Base-by-base conservation (phyloP, 2,797 vertebrate genomes). In the Myiotriccus ornatus region DNA sequence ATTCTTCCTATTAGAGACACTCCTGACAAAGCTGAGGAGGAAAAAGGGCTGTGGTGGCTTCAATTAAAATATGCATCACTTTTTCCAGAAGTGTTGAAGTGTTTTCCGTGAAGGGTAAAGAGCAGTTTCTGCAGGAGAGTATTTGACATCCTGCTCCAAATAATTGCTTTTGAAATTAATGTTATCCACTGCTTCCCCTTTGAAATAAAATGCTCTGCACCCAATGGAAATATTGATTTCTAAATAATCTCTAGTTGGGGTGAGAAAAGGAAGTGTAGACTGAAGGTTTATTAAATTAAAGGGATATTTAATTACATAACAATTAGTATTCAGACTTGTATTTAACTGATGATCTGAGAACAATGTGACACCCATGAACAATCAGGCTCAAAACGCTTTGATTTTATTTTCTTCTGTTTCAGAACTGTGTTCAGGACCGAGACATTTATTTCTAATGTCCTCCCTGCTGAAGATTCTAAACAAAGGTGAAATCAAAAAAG, bases 1-100 rank as follows among this genome's bases (percentile, higher is more conserved):
- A 76, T 67, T 12, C 87, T 94, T 92, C 95, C 94, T 93, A 93
- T 94, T 90, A 84, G 89, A 93, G 87, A 65, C 34, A 46, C 46
- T 64, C 56, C 63, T 34, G 82, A 91, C 71, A 83, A 84, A 92
- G 37, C n/a, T 9, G 44, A 92, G 44, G n/a, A 53, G 81, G 34
- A 22, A 76, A 74, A 88, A 76, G 23, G 7, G 2, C 43, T 19
- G 6, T 12, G 25, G 44, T 68, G 79, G 47, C 88, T 89, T 80
- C 50, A 67, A 34, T 46, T 63, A 81, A 84, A 89, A 76, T 28
- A 22, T 9, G 57, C 44, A 53, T 63, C 1, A 8, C 6, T 59
- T 86, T 80, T 82, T 41, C 74, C 62, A 52, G 16, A 64, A 60
- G 2, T 1, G n/a, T 17, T 37, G 37, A 12, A 4, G n/a, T 49